Evolutionary conservation across 2,797 vertebrate species (phyloP).

Genomic region (Dermochelys coriacea): DNA sequence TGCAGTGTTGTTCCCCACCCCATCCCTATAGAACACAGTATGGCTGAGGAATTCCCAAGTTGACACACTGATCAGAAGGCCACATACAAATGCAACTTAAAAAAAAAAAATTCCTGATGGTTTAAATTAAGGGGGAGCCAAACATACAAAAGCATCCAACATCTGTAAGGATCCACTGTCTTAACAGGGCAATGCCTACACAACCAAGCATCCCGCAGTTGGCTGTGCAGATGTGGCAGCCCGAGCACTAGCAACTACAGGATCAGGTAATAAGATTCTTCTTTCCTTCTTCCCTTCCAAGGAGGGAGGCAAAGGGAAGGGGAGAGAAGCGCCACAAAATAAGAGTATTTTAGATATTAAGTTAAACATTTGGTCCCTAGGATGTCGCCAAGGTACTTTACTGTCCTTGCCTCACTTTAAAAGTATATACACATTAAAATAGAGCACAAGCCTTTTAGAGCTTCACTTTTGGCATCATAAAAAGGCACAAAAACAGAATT

Average conservation of each 20-base stretch:
- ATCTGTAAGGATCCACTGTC: neutral
- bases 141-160: neutral
- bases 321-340: neutral
- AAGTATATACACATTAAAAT: neutral
- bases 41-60: neutral
- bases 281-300: neutral
- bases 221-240: neutral
- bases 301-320: neutral
- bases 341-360: neutral
- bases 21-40: fast-evolving
- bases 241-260: neutral
- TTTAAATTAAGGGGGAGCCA: neutral
- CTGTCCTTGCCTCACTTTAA: neutral
- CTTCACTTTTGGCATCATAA: neutral
- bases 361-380: fast-evolving
- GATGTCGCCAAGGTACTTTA: neutral
- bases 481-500: neutral
- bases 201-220: neutral
- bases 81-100: neutral
- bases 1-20: neutral
- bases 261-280: neutral
- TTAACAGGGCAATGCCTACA: neutral
- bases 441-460: neutral
- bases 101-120: neutral
- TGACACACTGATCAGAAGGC: neutral